phyloP scores from a whole-genome alignment of 2,888 invertebrate genomes.

The Didymodactylos carnosus region DNA sequence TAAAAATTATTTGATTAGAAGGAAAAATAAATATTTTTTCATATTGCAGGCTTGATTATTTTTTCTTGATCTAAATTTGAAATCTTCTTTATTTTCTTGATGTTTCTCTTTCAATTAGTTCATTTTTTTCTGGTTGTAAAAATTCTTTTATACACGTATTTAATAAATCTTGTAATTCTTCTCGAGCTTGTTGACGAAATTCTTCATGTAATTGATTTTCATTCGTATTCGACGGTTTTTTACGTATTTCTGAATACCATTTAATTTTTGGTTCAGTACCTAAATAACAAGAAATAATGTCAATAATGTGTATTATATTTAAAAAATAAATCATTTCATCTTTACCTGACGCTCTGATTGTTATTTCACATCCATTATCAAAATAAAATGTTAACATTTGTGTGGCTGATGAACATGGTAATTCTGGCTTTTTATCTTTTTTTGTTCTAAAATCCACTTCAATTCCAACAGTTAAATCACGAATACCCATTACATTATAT shows the following conservation, averaged over 20 bases:
- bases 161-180: slow-evolving; percentile 2
- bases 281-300: too few relatives aligned
- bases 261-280: slow-evolving; percentile 98
- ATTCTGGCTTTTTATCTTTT: slow-evolving; percentile 5
- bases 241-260: slow-evolving; percentile 57
- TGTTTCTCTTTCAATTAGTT: not conserved
- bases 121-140: slow-evolving; percentile 3
- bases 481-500: slow-evolving; percentile 44
- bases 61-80: too few relatives aligned
- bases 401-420: slow-evolving; percentile 37
- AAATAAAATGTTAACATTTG: slow-evolving; percentile 92
- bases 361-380: slow-evolving; percentile 60
- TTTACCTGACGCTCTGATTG: slow-evolving; percentile 80
- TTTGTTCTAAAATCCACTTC: slow-evolving; percentile 41
- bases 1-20: too few relatives aligned
- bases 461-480: slow-evolving; percentile 72
- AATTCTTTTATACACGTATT: not conserved
- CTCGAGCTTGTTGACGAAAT: not conserved
- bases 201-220: not conserved
- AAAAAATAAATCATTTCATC: too few relatives aligned
- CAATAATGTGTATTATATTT: too few relatives aligned
- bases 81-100: not conserved
- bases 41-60: too few relatives aligned
- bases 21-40: too few relatives aligned
- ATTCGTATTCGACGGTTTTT: slow-evolving; percentile 1